phyloP scores from a whole-genome alignment of 2,888 invertebrate genomes.

The Aphodius sticticus region DNA sequence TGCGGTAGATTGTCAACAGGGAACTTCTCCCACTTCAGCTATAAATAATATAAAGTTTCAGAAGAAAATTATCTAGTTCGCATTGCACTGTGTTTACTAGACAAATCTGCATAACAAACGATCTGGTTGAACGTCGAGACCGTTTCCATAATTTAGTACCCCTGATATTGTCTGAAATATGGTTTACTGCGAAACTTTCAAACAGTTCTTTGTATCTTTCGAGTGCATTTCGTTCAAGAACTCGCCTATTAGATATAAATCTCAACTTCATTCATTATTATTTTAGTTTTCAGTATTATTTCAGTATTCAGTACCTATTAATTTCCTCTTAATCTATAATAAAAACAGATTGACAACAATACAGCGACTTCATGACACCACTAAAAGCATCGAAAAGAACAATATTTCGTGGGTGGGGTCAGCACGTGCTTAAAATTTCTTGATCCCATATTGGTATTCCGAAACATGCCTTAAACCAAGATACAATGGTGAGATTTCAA shows the following conservation, averaged over 20 bases:
- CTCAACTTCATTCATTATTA: too few species aligned
- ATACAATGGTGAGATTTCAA: conserved; percentile 17
- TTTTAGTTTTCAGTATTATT: too few species aligned
- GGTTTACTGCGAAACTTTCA: neutral
- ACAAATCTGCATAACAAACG: neutral
- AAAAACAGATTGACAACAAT: neutral
- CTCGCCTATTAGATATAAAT: too few species aligned
- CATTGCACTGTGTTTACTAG: neutral
- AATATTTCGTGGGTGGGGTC: neutral
- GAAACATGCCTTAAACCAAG: conserved; percentile 24
- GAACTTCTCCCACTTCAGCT: neutral
- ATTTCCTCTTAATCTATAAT: too few species aligned
- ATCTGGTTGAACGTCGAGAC: neutral
- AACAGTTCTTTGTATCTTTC: neutral
- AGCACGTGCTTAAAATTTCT: conserved; percentile 4
- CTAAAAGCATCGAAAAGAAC: neutral
- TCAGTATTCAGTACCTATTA: too few species aligned
- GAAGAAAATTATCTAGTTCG: neutral
- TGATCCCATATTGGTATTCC: conserved; percentile 20
- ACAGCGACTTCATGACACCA: neutral
- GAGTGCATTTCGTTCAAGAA: too few species aligned
- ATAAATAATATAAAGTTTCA: neutral
- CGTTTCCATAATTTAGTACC: neutral
- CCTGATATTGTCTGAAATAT: neutral
- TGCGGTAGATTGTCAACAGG: neutral